Conservation (phyloP, 2,797 vertebrate genomes). For the Poeciliopsis turneri region DNA sequence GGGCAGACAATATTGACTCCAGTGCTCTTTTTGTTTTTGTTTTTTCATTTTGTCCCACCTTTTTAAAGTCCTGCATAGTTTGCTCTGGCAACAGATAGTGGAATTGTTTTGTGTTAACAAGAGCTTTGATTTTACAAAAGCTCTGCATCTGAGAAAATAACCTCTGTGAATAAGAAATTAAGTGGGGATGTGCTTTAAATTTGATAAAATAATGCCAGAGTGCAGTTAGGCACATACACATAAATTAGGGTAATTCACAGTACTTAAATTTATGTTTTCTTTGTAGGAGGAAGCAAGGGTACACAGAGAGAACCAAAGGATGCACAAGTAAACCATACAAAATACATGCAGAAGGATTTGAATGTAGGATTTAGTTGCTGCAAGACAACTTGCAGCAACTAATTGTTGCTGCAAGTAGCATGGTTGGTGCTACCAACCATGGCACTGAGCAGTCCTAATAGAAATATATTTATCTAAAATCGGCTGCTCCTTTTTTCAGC, state of each 20-base stretch:
- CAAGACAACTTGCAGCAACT: neutral
- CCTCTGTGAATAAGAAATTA: neutral
- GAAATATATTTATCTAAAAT: neutral
- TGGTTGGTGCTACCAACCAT: neutral
- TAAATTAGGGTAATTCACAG: neutral
- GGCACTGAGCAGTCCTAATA: neutral
- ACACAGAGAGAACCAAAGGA: neutral
- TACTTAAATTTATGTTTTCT: neutral
- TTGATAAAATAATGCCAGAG: neutral
- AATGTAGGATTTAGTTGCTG: neutral
- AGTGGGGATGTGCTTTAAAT: neutral
- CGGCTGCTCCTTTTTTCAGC: neutral
- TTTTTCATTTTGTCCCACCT: neutral
- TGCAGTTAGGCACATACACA: neutral
- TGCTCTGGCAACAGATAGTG: neutral
- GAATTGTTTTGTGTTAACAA: neutral
- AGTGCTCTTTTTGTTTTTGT: neutral
- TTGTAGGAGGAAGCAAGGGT: neutral
- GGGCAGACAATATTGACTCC: neutral
- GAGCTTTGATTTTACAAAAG: neutral
- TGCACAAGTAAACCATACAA: neutral
- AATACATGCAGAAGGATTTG: neutral
- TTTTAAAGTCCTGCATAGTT: neutral
- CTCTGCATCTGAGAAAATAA: neutral
- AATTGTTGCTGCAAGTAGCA: no score